Base-by-base conservation (phyloP, 2,888 invertebrate species). In the Zygothrica quintamaculata region DNA sequence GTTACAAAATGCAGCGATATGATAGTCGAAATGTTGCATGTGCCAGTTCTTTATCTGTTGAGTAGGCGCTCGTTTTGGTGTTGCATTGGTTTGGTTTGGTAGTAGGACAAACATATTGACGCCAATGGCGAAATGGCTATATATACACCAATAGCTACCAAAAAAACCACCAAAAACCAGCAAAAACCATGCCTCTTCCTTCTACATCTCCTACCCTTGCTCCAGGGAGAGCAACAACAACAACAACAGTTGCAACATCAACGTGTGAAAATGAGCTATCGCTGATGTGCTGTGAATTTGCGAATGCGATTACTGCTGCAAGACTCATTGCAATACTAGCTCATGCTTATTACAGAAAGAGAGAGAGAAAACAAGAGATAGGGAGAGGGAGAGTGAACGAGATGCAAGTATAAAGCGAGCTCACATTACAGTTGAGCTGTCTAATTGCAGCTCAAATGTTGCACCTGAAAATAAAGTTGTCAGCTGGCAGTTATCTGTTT, bases 181-280 rank as follows among this genome's bases (percentile, higher is more conserved):
- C 29, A 11, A 36, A n/a, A n/a, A n/a, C n/a, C n/a, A n/a, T n/a
- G n/a, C n/a, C n/a, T n/a, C n/a, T n/a, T n/a, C n/a, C n/a, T n/a
- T n/a, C n/a, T n/a, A n/a, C n/a, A n/a, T n/a, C n/a, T n/a, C n/a
- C n/a, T n/a, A n/a, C n/a, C n/a, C n/a, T n/a, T n/a, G n/a, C n/a
- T n/a, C n/a, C n/a, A n/a, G n/a, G n/a, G n/a, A n/a, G n/a, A n/a
- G n/a, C 39, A 15, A 25, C 33, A 18, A 6, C 18, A n/a, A 9
- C 31, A 31, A 31, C 22, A 44, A 13, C 47, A 39, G 55, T 34
- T 13, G 39, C 18, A 22, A 26, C 34, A 43, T 22, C 40, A 58
- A 61, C 59, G 79, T 74, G 84, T 62, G 74, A 82, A 79, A 79
- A 79, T 82, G 65, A 74, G 68, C 53, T 62, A 47, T 40, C 51